Evolutionary conservation across 2,888 invertebrate species (phyloP), one percentile per base, ranked within the genome.

Genomic region (Allygus modestus): DNA sequence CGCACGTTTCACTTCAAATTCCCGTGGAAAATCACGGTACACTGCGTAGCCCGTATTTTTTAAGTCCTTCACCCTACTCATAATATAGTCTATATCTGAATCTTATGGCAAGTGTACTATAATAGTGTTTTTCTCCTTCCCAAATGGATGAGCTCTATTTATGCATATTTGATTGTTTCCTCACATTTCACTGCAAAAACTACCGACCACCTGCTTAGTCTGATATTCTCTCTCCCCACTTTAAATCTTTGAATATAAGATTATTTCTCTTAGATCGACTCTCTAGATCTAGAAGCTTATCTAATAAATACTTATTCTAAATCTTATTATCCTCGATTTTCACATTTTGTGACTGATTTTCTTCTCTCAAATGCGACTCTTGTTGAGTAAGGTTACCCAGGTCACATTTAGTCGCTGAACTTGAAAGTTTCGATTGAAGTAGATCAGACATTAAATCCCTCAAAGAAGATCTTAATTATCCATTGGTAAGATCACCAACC

Each of bases 91-190:
- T n/a, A 73, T 41, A 20, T 73, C 73, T 43, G 20, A 5, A 37
- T 73, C 73, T n/a, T 73, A 37, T 1, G 73, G 41, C n/a, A 73
- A 7, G 43, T 73, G 73, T 0, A 43, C 73, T 43, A 73, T 73
- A 4, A 73, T 15, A 11, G 73, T 73, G 23, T 37, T 12, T 11
- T 20, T 43, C 15, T 41, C 7, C 23, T 17, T n/a, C 20, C 73
- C 73, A n/a, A 73, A 23, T 4, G 73, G 41, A 43, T 73, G 73
- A 20, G 73, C 37, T n/a, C 73, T 73, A 43, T 73, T 73, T 5
- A 73, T 37, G 9, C 17, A 73, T 2, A 73, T 1, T 7, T 43
- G 37, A 28, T 73, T 23, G n/a, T 69, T 37, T 31, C 31, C 69
- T 7, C 7, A 37, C 37, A 69, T 17, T 9, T 69, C 69, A 11